Evolutionary conservation across 2,797 vertebrate species (phyloP).

Genomic region (Mormyrops boulengeri): DNA sequence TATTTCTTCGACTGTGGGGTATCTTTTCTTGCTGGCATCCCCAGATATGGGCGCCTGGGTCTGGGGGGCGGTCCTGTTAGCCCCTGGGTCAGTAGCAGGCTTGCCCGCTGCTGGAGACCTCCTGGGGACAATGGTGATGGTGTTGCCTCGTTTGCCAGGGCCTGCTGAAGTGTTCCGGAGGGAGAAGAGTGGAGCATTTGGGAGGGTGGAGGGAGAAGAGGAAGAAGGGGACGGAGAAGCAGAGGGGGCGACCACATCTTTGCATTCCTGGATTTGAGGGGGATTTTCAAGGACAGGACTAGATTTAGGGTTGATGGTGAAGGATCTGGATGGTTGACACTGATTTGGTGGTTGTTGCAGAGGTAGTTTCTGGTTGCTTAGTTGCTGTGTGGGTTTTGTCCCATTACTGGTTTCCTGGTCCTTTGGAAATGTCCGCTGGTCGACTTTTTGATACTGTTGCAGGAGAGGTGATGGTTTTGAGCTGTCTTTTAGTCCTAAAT

Average conservation of each 20-base stretch:
- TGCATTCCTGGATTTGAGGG: slow-evolving; percentile 31
- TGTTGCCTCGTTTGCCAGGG: slow-evolving; percentile 72
- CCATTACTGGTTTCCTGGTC: slow-evolving; percentile 11
- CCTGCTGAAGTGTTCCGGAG: slow-evolving; percentile 58
- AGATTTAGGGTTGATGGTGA: slow-evolving; percentile 33
- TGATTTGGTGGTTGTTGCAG: background rate
- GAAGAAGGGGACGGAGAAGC: slow-evolving; percentile 46
- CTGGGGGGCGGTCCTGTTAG: slow-evolving; percentile 30
- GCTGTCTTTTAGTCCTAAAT: slow-evolving; percentile 24
- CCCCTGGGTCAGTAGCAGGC: background rate
- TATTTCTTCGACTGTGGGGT: slow-evolving; percentile 82
- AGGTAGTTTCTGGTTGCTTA: slow-evolving; percentile 30
- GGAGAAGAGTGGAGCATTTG: slow-evolving; percentile 43
- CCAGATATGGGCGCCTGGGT: slow-evolving; percentile 21
- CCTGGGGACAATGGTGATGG: slow-evolving; percentile 77
- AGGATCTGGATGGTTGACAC: slow-evolving; percentile 33
- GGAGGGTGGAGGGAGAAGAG: slow-evolving; percentile 33
- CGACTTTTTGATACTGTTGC: slow-evolving; percentile 32
- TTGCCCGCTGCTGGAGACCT: slow-evolving; percentile 30
- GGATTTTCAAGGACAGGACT: slow-evolving; percentile 44
- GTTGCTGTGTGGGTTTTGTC: slow-evolving; percentile 32
- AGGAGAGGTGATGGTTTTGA: slow-evolving; percentile 34
- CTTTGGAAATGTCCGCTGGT: slow-evolving; percentile 26
- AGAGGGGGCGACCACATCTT: slow-evolving; percentile 22
- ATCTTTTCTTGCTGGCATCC: slow-evolving; percentile 67